Evolutionary conservation across 2,888 invertebrate genomes (phyloP), one percentile per base, ranked within the genome.

Genomic region (Cyrtodaria siliqua): DNA sequence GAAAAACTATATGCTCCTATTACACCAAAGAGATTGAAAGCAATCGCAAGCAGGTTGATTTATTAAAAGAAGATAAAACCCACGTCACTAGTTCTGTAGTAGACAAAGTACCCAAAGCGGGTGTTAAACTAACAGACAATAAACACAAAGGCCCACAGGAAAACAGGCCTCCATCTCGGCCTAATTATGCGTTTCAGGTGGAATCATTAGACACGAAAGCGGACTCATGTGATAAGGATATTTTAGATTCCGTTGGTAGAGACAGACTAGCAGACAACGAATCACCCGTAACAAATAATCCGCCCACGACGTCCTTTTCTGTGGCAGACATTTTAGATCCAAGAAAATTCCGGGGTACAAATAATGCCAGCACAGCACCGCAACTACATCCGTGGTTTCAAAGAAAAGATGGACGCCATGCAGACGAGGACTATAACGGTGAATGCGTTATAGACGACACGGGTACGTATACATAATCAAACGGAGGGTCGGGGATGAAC

Each of bases 271-370:
- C 4, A 33, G 12, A 33, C 33, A 33, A 33, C 33, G 33, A 33
- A 33, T 44, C 44, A 16, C 44, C 44, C 44, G 44, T 44, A 6
- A 6, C 3, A 16, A 44, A 26, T 44, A 74, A 83, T 38, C n/a
- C n/a, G n/a, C n/a, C n/a, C n/a, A 82, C 89, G 1, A 89, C 89
- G 18, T 81, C 90, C 8, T 90, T 90, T 79, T 88, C 88, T 29
- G 89, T 90, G 24, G 79, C 86, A 24, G 90, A 90, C 70, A 90
- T 90, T 75, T 76, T 90, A 56, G 89, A 89, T 69, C 90, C 90
- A 2, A 77, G 83, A 64, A 90, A 90, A 72, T 90, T 90, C 63
- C 85, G 84, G 1, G 90, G 90, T 0, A 72, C 73, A 24, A 63
- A 40, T 53, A 18, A 47, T 16, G 42, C 44, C 6, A 49, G 26